These are phyloP conservation scores for Sylvia borin DNA, from an alignment of 2,797 vertebrate species.

Conservation along the genomic window DNA sequence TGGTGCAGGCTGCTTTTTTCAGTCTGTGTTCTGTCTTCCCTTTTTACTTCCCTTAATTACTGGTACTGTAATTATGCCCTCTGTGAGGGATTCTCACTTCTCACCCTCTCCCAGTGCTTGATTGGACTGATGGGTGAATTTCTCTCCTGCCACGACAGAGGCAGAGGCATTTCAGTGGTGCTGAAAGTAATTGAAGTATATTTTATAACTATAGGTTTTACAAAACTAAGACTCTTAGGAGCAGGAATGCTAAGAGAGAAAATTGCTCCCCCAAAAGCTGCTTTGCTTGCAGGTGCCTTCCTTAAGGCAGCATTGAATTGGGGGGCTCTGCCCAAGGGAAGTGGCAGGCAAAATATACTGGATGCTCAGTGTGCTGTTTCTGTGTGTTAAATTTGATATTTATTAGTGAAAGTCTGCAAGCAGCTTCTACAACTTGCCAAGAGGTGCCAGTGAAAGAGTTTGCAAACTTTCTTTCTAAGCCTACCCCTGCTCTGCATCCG, in stretches of 20 bases:
- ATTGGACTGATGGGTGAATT: not conserved
- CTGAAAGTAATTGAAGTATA: not conserved
- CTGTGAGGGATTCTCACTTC: not conserved
- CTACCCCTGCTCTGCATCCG: accelerated
- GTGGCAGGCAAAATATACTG: not conserved
- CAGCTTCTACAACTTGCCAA: not conserved
- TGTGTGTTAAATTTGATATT: not conserved
- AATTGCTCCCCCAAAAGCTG: not conserved
- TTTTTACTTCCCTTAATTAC: not conserved
- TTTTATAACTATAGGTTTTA: not conserved
- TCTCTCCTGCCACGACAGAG: not conserved
- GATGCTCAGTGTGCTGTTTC: not conserved
- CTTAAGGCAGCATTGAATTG: too few relatives aligned
- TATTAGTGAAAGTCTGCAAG: not conserved
- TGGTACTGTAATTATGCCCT: not conserved
- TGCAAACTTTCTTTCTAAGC: not conserved
- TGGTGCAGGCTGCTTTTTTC: not conserved
- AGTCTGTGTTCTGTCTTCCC: not conserved
- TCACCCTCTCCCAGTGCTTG: not conserved
- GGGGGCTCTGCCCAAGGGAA: not conserved
- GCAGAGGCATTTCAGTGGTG: not conserved
- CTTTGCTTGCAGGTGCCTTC: not conserved
- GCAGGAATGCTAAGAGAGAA: not conserved
- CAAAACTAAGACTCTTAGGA: not conserved
- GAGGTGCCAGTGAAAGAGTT: not conserved